These are phyloP conservation scores for Rhopalosiphum maidis DNA, from an alignment of 1,140 invertebrate species.

Conservation along the genomic window DNA sequence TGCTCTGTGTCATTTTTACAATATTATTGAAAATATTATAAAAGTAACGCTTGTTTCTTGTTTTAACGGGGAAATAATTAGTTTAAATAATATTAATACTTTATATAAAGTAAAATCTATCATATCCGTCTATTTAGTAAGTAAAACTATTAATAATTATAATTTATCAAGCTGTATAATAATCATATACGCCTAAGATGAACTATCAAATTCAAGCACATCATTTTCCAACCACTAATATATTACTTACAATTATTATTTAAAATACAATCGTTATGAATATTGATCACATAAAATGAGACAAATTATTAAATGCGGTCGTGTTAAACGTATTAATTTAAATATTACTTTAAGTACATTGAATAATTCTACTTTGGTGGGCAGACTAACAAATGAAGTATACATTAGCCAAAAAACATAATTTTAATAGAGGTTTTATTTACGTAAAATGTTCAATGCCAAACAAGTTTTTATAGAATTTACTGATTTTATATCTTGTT, in stretches of 20 bases:
- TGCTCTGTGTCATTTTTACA: no score
- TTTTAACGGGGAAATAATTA: no score
- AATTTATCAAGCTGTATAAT: neutral
- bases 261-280: neutral
- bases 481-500: constrained; percentile 12
- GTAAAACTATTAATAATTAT: neutral
- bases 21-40: no score
- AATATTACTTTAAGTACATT: neutral
- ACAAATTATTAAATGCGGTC: neutral
- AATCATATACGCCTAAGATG: neutral
- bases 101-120: no score
- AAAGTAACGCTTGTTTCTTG: no score
- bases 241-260: neutral
- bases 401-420: neutral
- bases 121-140: neutral
- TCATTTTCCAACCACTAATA: neutral
- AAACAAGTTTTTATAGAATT: constrained; percentile 41
- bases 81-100: no score
- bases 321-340: constrained; percentile 1
- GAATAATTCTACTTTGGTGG: constrained; percentile 24
- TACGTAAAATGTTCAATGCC: neutral
- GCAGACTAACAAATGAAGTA: neutral
- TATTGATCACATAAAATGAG: neutral
- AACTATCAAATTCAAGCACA: neutral
- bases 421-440: neutral